A percentile compares a stretch with the other conserved stretches of the same genome.
Evolutionary conservation across 2,888 invertebrate genomes (phyloP).

Genomic region (Chesias legatella): DNA sequence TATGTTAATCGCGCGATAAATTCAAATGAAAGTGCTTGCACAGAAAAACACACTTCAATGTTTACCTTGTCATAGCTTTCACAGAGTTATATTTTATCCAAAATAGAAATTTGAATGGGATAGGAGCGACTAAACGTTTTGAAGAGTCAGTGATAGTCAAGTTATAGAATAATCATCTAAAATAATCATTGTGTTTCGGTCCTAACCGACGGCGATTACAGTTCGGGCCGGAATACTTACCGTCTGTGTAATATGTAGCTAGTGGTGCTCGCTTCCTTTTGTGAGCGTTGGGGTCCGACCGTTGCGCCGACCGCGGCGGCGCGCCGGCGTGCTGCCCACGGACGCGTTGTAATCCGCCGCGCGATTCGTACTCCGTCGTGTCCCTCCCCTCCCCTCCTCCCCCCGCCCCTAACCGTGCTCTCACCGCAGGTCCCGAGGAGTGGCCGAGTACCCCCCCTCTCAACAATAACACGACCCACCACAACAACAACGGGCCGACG

Average conservation of each 20-base stretch:
- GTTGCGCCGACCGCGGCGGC: constrained; percentile 47
- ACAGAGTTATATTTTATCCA: no score
- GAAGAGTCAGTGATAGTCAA: constrained; percentile 23
- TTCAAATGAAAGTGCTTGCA: constrained; percentile 15
- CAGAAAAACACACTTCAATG: constrained; percentile 6
- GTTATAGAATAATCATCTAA: constrained; percentile 25
- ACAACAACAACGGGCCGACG: constrained; percentile 76
- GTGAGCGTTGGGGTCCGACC: constrained; percentile 35
- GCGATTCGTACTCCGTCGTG: constrained; percentile 53
- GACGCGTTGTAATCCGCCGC: constrained; percentile 60
- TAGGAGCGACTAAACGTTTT: no score
- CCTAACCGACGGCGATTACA: background rate
- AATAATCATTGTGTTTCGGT: constrained; percentile 7
- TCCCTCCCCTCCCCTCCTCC: constrained; percentile 80
- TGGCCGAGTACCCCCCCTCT: constrained; percentile 75
- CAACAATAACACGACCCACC: constrained; percentile 79
- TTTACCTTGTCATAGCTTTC: no score
- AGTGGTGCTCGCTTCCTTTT: constrained; percentile 70
- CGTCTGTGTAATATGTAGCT: constrained; percentile 51
- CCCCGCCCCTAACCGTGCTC: constrained; percentile 85
- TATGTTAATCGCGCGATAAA: constrained; percentile 30
- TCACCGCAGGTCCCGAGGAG: constrained; percentile 76
- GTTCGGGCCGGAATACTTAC: constrained; percentile 4
- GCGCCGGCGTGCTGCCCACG: constrained; percentile 62
- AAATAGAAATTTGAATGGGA: no score